Evolutionary conservation across 1,140 invertebrate species (phyloP).

Genomic region (Popillia japonica): DNA sequence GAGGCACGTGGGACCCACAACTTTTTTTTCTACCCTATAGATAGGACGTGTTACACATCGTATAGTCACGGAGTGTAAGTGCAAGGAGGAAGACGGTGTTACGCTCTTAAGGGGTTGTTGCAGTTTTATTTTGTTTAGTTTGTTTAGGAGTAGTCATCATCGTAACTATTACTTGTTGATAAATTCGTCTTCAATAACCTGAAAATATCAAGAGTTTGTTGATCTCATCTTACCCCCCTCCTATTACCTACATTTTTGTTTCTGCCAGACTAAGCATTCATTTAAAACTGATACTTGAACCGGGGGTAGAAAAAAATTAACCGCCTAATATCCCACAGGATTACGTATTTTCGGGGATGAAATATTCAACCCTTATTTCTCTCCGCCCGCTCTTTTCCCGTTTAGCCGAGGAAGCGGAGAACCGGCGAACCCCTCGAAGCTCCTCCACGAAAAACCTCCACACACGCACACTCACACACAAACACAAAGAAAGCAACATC

Average conservation of each 20-base stretch:
- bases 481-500: background rate
- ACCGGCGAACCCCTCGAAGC: too few relatives aligned
- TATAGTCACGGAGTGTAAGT: background rate
- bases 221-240: too few relatives aligned
- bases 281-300: too few relatives aligned
- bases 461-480: background rate
- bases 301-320: too few relatives aligned
- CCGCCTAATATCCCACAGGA: background rate
- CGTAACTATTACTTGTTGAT: too few relatives aligned
- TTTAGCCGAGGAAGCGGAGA: too few relatives aligned
- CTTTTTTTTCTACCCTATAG: background rate
- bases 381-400: background rate
- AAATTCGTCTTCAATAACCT: too few relatives aligned
- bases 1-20: constrained; percentile 16
- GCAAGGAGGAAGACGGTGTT: background rate
- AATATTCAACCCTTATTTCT: constrained; percentile 1
- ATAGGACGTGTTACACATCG: background rate
- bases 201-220: too few relatives aligned
- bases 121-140: background rate
- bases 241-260: too few relatives aligned
- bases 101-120: background rate
- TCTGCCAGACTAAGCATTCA: too few relatives aligned
- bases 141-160: too few relatives aligned
- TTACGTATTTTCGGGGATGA: background rate
- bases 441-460: background rate